Conservation (phyloP, 2,888 invertebrate species). For the Cantharis flavilabris region DNA sequence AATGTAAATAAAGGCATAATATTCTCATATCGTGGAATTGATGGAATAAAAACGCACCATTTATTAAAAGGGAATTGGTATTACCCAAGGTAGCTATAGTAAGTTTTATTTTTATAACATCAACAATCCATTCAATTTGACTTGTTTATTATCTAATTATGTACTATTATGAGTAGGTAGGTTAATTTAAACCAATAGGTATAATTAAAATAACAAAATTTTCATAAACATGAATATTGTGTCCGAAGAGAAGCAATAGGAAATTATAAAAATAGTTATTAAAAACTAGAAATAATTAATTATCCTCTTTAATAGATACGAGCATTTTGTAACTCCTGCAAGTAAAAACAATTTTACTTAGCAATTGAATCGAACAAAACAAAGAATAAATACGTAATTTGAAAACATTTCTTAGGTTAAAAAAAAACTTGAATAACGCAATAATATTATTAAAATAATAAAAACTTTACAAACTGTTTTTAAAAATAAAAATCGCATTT, state of each 20-base stretch:
- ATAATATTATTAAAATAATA: no score
- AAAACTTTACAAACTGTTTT: no score
- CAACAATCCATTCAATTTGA: background rate
- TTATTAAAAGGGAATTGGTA: background rate
- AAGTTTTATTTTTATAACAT: background rate
- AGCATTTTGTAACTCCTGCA: background rate
- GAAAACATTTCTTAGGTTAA: no score
- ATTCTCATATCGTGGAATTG: no score
- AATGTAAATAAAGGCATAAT: no score
- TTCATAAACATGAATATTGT: background rate
- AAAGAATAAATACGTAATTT: background rate
- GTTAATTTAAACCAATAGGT: background rate
- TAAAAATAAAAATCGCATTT: no score
- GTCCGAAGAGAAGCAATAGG: background rate
- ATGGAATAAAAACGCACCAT: background rate
- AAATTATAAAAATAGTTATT: background rate
- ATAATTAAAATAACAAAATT: background rate
- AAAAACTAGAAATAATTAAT: background rate
- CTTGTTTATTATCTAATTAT: background rate
- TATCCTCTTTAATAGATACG: background rate
- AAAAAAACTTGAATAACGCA: no score
- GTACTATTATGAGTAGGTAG: background rate
- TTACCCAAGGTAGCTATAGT: no score
- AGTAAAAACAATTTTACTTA: background rate
- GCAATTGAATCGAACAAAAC: background rate